These are phyloP conservation scores for Pangasianodon gigas DNA, from an alignment of 2,113 vertebrate genomes.

Conservation along the genomic window DNA sequence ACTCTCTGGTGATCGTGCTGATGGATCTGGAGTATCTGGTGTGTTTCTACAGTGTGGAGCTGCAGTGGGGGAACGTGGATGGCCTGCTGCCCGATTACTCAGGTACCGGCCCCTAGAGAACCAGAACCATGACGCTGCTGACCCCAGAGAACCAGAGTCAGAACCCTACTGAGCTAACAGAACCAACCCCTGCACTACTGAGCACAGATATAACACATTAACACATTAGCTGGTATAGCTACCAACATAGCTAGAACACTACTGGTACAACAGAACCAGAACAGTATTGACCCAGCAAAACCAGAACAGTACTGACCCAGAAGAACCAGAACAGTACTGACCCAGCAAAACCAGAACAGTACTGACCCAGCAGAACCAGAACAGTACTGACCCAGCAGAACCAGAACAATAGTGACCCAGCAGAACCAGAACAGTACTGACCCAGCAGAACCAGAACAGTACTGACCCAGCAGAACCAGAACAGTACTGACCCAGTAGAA, in stretches of 20 bases:
- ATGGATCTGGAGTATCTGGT: constrained; percentile 98
- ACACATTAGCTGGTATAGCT: neutral
- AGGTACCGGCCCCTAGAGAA: constrained; percentile 54
- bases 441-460: neutral
- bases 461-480: neutral
- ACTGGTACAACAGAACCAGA: neutral
- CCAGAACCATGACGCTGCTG: neutral
- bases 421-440: neutral
- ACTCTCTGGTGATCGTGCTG: constrained; percentile 91
- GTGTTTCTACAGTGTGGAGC: constrained; percentile 98
- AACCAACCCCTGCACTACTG: neutral
- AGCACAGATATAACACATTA: neutral
- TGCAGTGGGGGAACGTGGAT: constrained; percentile 82
- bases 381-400: neutral
- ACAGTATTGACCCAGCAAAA: neutral
- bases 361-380: neutral
- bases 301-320: neutral
- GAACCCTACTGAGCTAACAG: neutral
- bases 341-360: neutral
- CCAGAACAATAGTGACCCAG: neutral
- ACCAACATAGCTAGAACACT: neutral
- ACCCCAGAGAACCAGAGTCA: neutral
- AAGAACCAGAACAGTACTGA: neutral
- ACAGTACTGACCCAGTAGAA: no score
- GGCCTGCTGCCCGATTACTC: constrained; percentile 78